Percentiles rank a stretch among this genome's conserved stretches.
phyloP scores from a whole-genome alignment of 2,797 vertebrate species.

The Falco biarmicus region DNA sequence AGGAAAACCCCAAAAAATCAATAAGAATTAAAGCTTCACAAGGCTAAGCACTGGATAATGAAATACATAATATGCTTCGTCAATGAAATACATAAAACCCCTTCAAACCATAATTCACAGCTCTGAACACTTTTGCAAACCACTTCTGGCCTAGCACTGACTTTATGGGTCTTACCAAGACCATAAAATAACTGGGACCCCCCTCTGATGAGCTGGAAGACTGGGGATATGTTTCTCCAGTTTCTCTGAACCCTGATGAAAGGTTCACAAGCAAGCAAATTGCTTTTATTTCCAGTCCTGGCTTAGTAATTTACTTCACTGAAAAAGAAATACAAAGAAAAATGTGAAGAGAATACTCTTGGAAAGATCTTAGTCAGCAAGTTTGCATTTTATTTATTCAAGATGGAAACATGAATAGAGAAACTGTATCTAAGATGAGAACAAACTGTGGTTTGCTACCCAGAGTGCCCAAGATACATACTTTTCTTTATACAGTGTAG shows the following conservation, averaged over 20 bases:
- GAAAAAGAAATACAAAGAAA: neutral
- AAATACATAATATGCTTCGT: neutral
- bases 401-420: neutral
- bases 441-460: neutral
- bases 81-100: neutral
- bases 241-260: neutral
- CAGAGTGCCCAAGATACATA: neutral
- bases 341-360: neutral
- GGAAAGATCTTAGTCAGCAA: neutral
- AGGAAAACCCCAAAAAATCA: neutral
- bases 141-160: neutral
- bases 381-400: neutral
- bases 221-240: neutral
- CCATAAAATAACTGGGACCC: neutral
- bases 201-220: neutral
- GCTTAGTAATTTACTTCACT: neutral
- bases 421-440: neutral
- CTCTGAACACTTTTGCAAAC: neutral
- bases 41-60: neutral
- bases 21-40: neutral
- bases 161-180: neutral
- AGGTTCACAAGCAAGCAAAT: neutral
- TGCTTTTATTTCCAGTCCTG: neutral
- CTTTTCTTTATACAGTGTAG: neutral
- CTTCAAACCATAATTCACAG: neutral